Base-by-base conservation (phyloP, 2,113 vertebrate genomes). In the Thalassoma bifasciatum region DNA sequence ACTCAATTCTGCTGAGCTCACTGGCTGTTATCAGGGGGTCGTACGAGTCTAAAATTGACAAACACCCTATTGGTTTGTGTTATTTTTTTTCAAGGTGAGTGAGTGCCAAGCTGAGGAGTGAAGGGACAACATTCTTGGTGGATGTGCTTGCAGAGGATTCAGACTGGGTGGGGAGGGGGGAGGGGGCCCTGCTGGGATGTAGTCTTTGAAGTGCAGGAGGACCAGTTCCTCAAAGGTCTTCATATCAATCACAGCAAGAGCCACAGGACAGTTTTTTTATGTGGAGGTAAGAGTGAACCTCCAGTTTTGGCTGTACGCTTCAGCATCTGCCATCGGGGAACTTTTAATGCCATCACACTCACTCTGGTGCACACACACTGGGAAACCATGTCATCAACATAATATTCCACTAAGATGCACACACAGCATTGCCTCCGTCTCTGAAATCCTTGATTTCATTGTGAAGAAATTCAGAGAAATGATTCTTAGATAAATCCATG, bases 181-280 rank as follows among this genome's bases (percentile, higher is more conserved):
- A 64, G 30, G 65, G 22, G n/a, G n/a, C n/a, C n/a, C 49, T 51
- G 37, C 52, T 42, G 60, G 24, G 37, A 52, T 19, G 11, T 54
- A 38, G 23, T 60, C 52, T 80, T 70, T 77, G 77, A 80, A 65
- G 72, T 77, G 58, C 58, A 23, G 7, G 2, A 52, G 49, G 61
- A 52, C 36, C 44, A 6, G 74, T 63, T 74, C 22, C 54, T 70
- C 69, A 51, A 62, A 66, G 42, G 16, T 0, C 50, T 36, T 49
- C 67, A 58, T 47, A 34, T 38, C 14, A 47, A 7, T 21, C 14
- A 1, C 49, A 30, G 50, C n/a, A 42, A 26, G 42, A 0, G 30
- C 62, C 40, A 26, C 37, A 14, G 63, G 76, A 26, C 53, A 14
- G 12, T 47, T 56, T 30, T n/a, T 1, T 49, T 44, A 58, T 49